Evolutionary conservation across 2,888 invertebrate species (phyloP), one percentile per base, ranked within the genome.

Genomic region (Blastobasis adustella): DNA sequence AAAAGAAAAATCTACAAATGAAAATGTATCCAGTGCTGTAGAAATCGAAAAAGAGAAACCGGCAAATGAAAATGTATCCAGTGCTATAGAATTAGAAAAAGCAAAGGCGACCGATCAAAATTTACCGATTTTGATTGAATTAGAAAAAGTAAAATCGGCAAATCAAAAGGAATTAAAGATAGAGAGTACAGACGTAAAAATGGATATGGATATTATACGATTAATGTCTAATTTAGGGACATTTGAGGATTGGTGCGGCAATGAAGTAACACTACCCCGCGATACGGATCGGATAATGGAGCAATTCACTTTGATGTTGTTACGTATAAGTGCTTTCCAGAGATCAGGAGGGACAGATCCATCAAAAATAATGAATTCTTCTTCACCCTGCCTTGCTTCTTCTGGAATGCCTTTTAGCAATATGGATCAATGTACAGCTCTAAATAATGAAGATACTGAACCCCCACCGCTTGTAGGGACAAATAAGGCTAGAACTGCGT

Each of bases 211-310:
- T 42, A 56, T 55, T 45, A 51, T 62, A 47, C 69, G 23, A 23
- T 23, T 63, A 45, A 57, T 69, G 45, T 69, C 71, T 5, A 80
- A 83, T 49, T 59, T 69, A 51, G 75, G 73, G 39, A 64, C 71
- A 37, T 76, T 67, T 50, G 87, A 87, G 57, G 85, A 87, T 56
- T 81, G 78, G 74, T 70, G 74, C 52, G 76, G 74, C 1, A 78
- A 63, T 57, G 85, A 87, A 64, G 65, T 82, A 42, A 62, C 65
- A 4, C 62, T 82, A 51, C 85, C 86, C 41, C 77, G 85, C 5
- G 79, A 79, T 56, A 66, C 75, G 10, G 88, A 88, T 61, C 78
- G 88, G 1, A 80, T 88, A 59, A 58, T 83, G 49, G 88, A 88
- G 65, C 88, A 88, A 61, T 81, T 88, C 55, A 75, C 73, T 40